phyloP scores from a whole-genome alignment of 2,797 vertebrate genomes.

The Acanthis flammea region DNA sequence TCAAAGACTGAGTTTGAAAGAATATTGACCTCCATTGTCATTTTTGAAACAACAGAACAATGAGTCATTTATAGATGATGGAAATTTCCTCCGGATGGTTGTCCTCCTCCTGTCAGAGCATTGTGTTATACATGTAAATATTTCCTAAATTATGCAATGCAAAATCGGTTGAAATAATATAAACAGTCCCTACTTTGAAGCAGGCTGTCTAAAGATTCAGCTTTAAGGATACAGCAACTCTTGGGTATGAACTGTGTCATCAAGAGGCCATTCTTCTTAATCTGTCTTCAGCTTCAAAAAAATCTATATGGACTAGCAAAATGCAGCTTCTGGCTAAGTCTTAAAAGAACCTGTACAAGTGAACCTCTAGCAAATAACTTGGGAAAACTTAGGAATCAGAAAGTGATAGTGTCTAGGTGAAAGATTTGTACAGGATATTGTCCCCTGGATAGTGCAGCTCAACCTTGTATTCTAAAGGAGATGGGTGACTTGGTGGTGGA shows the following conservation, averaged over 20 bases:
- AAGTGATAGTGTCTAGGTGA: not conserved
- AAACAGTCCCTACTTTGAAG: not conserved
- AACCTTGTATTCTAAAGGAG: not conserved
- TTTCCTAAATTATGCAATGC: not conserved
- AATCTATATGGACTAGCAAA: not conserved
- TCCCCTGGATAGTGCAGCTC: not conserved
- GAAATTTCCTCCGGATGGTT: not conserved
- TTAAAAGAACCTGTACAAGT: not conserved
- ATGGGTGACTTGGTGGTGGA: not conserved
- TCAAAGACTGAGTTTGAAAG: not conserved
- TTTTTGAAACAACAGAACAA: not conserved
- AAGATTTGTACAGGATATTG: not conserved
- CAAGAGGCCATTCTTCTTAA: not conserved
- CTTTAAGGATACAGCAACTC: not conserved
- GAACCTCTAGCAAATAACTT: not conserved
- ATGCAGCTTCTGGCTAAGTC: not conserved
- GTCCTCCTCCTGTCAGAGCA: not conserved
- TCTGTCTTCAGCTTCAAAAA: not conserved
- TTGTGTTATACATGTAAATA: not conserved
- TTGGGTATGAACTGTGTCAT: not conserved
- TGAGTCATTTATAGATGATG: not conserved
- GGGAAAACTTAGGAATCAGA: not conserved
- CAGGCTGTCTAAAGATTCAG: not conserved
- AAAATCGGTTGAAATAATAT: not conserved
- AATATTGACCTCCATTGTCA: not conserved